Base-by-base conservation (phyloP, 2,888 invertebrate genomes). In the Ennomos erosarius region DNA sequence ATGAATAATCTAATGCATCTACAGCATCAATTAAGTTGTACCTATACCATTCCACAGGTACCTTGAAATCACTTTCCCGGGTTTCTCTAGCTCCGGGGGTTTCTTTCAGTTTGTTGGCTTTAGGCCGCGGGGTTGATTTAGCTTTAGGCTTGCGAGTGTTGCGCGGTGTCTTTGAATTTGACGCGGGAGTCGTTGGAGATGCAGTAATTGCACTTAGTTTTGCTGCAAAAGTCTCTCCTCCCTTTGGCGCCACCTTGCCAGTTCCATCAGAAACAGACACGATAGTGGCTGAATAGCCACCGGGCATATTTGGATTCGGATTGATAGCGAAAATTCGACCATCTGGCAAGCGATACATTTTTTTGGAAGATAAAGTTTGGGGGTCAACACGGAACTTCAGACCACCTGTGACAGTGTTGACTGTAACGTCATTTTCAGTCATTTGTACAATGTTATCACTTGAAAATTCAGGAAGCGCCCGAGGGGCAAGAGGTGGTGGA, bases 41-140 rank as follows among this genome's bases (percentile, higher is more conserved):
- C 59, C 94, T 88, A 70, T 91, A 94, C 94, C 94, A 94, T 73
- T 94, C 94, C 47, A 92, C 82, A 11, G 92, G 90, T 9, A 88
- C 87, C 61, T 82, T 78, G 39, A 89, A 66, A 71, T 91, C 88
- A 60, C 80, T 80, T 44, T 82, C 74, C 60, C 86, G 78, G 12
- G 70, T 52, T 44, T 68, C 70, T 35, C 65, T 53, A 44, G 46
- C 8, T 10, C 6, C 26, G 6, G 26, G 26, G 26, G 35, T 33
- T 1, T 62, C 52, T 35, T 51, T 68, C 35, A 52, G 47, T 55
- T 69, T 73, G 13, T 62, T 53, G 38, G 38, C 40, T 59, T 71
- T 42, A 36, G 52, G 10, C 65, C 75, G 82, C 43, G 66, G 37
- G 48, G 64, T 72, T 12, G 58, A 12, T 39, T 62, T 65, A 8